Evolutionary conservation across 2,113 vertebrate genomes (phyloP).

Genomic region (Corvus hawaiiensis): DNA sequence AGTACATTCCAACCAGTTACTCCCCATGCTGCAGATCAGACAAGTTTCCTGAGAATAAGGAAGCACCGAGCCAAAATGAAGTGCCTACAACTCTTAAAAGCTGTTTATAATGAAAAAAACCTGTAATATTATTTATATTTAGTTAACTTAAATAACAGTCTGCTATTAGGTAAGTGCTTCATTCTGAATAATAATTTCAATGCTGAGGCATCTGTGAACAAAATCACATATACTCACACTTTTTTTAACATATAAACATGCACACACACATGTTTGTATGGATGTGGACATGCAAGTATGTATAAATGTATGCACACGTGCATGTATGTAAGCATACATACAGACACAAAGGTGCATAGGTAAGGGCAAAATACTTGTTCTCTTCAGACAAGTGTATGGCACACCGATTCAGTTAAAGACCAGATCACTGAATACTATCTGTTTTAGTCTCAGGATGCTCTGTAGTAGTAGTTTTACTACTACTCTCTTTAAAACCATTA

Average conservation of each 20-base stretch:
- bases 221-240: background rate
- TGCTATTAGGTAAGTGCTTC: background rate
- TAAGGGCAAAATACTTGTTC: background rate
- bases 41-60: background rate
- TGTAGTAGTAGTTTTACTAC: background rate
- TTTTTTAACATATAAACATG: background rate
- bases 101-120: background rate
- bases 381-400: background rate
- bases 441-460: background rate
- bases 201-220: background rate
- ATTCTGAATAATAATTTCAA: background rate
- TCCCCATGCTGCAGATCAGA: background rate
- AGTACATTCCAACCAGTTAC: background rate
- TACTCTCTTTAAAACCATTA: background rate
- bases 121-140: background rate
- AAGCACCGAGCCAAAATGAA: background rate
- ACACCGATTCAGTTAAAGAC: background rate
- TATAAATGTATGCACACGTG: rapidly evolving
- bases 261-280: background rate
- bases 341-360: background rate
- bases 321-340: background rate
- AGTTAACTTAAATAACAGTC: background rate
- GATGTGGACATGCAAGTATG: background rate
- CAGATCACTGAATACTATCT: background rate
- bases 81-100: background rate